A percentile compares a stretch with the other conserved stretches of the same genome.
These are phyloP conservation scores for Enteromius viviparus DNA, from an alignment of 2,797 vertebrate species.

Conservation along the genomic window DNA sequence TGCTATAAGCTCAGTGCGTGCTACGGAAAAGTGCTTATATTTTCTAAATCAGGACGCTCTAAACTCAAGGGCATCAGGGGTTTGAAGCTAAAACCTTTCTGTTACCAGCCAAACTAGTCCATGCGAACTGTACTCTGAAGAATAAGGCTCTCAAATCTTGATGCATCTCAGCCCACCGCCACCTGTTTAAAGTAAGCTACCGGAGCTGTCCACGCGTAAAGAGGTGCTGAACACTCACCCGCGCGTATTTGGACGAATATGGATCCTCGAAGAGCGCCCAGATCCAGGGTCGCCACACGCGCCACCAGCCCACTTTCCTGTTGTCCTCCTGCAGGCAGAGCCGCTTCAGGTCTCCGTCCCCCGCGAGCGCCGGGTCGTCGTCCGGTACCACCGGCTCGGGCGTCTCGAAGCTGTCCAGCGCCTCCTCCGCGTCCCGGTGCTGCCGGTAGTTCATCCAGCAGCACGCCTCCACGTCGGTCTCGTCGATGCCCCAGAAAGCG, in stretches of 20 bases:
- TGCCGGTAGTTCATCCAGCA: slow-evolving; percentile 96
- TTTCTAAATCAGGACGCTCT: not conserved
- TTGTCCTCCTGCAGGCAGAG: slow-evolving; percentile 90
- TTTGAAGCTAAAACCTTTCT: not conserved
- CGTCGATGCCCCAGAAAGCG: slow-evolving; percentile 93
- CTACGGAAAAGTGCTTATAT: not conserved
- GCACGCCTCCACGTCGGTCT: slow-evolving; percentile 94
- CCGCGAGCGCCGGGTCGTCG: slow-evolving; percentile 79
- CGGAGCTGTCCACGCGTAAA: not conserved
- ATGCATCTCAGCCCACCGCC: not conserved
- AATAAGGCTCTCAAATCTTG: not conserved
- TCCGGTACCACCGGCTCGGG: slow-evolving; percentile 84
- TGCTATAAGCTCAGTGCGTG: not conserved
- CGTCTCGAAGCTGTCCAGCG: slow-evolving; percentile 90
- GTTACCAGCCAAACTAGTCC: not conserved
- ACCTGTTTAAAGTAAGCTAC: not conserved
- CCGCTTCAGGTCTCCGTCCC: slow-evolving; percentile 88
- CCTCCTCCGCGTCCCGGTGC: slow-evolving; percentile 91
- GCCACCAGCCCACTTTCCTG: slow-evolving; percentile 87
- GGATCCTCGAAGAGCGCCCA: slow-evolving; percentile 95
- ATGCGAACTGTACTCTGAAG: not conserved
- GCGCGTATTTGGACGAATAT: slow-evolving; percentile 91
- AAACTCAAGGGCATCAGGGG: not conserved
- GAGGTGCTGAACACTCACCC: slow-evolving; percentile 79
- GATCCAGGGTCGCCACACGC: slow-evolving; percentile 85